Evolutionary conservation across 2,888 invertebrate genomes (phyloP), one percentile per base, ranked within the genome.

Genomic region (Acrobasis repandana): DNA sequence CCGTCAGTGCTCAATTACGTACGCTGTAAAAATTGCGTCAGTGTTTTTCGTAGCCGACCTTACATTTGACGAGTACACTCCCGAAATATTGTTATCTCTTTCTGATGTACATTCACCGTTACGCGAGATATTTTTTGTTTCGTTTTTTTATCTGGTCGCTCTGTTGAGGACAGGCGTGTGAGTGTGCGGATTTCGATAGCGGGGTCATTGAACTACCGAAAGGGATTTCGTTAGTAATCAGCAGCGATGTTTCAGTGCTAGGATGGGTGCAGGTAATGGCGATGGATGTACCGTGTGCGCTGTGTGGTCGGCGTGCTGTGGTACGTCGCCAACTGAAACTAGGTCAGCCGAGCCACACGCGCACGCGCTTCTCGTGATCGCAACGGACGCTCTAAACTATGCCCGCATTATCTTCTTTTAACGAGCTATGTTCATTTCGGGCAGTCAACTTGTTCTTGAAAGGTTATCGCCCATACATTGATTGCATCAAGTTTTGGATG

Each of bases 11-110:
- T 88, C 88, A 89, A 90, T 90, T 91, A 90, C 90, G 89, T 86
- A 86, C 90, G 85, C 84, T 88, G 87, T 90, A 91, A 92, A 92
- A 92, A 91, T 92, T 91, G 91, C 92, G 90, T 91, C 90, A 91
- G 90, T 91, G 85, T 90, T 90, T 91, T 90, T 90, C 88, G 88
- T 87, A 75, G 88, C 74, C 90, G 90, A 91, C 88, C 89, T 90
- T 89, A 90, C 80, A 79, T 74, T 83, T 76, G 77, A 73, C 76
- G 83, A 82, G 83, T 81, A 77, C 79, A 74, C 80, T 67, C 82
- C 87, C 90, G 80, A 91, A 90, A 90, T 91, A 90, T 88, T 84
- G 84, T 90, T 86, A 88, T 92, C 90, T 90, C 92, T 87, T 82
- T 91, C 90, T 88, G 71, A 74, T 86, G 78, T 83, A 89, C 83